Base-by-base conservation (phyloP, 2,888 invertebrate species). In the Entomobrya multifasciata region DNA sequence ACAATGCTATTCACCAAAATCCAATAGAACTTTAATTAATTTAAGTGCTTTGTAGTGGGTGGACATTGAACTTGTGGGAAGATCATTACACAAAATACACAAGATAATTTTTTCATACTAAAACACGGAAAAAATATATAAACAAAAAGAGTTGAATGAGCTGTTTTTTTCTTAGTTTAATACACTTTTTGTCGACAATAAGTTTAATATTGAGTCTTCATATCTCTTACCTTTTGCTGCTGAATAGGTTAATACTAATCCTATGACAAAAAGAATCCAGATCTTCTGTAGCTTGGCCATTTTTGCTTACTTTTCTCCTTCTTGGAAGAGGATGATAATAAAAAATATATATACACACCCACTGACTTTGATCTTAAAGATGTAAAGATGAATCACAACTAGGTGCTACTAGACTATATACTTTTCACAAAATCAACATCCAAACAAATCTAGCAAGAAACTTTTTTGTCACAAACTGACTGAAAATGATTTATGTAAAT, bases 211-310 rank as follows among this genome's bases (percentile, higher is more conserved):
- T 13, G 72, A 60, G 17, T 6, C 27, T 15, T 27, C n/a, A n/a
- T 55, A 22, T 52, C 20, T 36, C 80, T 84, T 87, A 87, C 87
- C 87, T 87, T 87, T 87, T 76, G 72, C 76, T 65, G 88, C 55
- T 65, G 88, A 86, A 27, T 41, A 60, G 25, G 80, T 67, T 17
- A 88, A 49, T 22, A 88, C 62, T 72, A 88, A 81, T 88, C 88
- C 88, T 65, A 88, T 62, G 49, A 88, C 41, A 52, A 81, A 88
- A 47, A 88, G 65, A 72, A 88, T 88, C 88, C 88, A 88, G 20
- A 85, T 47, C 72, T 86, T 88, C 86, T 84, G 84, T 30, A 84
- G 20, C 20, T 84, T 84, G 57, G 84, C 78, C 84, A 84, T 84
- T 52, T 84, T 84, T 20, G 15, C 17, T 67, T 30, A 10, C 8